Conservation (phyloP, 2,113 vertebrate species). For the Nasalis larvatus region DNA sequence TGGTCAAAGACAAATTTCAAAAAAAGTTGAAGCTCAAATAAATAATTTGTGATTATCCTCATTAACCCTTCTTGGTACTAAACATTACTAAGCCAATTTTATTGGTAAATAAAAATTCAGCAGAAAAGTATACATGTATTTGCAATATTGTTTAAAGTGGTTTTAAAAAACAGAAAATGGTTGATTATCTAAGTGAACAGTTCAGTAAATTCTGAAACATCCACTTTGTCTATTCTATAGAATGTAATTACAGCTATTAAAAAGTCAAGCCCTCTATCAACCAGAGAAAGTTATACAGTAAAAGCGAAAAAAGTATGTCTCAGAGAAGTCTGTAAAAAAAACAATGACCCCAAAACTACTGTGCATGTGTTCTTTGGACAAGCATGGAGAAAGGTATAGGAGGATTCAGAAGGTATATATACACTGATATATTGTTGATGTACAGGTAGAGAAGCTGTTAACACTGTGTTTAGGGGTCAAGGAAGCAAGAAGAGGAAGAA, state of each 20-base stretch:
- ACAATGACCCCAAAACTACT: neutral
- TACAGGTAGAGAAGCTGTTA: neutral
- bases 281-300: neutral
- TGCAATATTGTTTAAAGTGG: conserved; percentile 17
- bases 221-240: neutral
- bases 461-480: neutral
- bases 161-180: neutral
- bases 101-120: neutral
- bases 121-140: neutral
- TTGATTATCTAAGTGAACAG: neutral
- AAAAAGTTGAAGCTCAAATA: conserved; percentile 8
- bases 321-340: conserved; percentile 7
- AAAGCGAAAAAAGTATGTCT: neutral
- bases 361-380: neutral
- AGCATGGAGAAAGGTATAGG: neutral
- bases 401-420: neutral
- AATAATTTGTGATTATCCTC: conserved; percentile 3
- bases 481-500: neutral
- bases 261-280: neutral
- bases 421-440: neutral
- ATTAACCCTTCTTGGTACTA: conserved; percentile 8
- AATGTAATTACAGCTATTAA: conserved; percentile 9
- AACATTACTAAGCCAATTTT: neutral
- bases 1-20: conserved; percentile 40
- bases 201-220: conserved; percentile 28